Base-by-base conservation (phyloP, 1,140 invertebrate genomes). In the Cydia fagiglandana region DNA sequence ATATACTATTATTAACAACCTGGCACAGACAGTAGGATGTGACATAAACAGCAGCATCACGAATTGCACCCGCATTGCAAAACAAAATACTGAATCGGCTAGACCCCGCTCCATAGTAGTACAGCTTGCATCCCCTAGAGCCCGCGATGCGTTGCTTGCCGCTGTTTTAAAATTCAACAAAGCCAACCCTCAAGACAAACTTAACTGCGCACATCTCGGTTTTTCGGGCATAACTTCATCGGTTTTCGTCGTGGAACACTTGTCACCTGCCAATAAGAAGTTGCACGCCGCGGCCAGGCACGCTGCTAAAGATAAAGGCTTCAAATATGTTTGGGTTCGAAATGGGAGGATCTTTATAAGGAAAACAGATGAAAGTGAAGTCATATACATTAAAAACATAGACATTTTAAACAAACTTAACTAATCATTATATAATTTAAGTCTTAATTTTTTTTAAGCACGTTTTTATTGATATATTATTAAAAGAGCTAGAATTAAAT, bases 41-140 rank as follows among this genome's bases (percentile, higher is more conserved):
- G 9, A 13, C n/a, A 13, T 73, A 2, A 41, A 50, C 2, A 68
- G 3, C n/a, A 17, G 10, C 15, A 61, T 77, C 2, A 34, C 7
- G 17, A 38, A 41, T 2, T 76, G 75, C 17, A 47, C 41, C 2
- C 38, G 76, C 53, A 73, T 77, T 13, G 76, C 76, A 10, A 74
- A 75, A 73, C 24, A 70, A 64, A 64, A 77, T 41, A 34, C 6
- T 5, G 20, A 45, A 7, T 70, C 64, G 13, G 64, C 53, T 28
- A 20, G 73, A 1, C 73, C 76, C 2, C 34, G 73, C 1, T 56
- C 45, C 4, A 77, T 77, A 6, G 15, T 77, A 10, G 17, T 77
- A n/a, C 66, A 50, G 10, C 13, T 77, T 9, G 17, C 61, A 9
- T 70, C 61, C 1, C 17, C 70, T 9, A 20, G 20, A 24, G 17